Conservation (phyloP, 1,140 invertebrate genomes). For the Prorops nasuta region DNA sequence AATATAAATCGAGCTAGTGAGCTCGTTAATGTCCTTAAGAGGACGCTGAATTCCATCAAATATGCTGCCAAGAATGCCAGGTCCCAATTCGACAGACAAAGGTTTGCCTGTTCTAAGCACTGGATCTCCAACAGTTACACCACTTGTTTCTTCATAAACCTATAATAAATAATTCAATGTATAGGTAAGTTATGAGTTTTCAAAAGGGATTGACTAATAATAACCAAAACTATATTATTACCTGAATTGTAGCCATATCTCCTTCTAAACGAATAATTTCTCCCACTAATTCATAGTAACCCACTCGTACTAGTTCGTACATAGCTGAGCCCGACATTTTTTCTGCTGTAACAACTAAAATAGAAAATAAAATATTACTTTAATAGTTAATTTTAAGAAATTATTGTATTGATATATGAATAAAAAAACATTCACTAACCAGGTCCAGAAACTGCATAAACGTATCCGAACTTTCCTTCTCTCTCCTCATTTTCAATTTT, state of each 20-base stretch:
- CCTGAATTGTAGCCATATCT: conserved; percentile 99
- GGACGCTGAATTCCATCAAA: conserved; percentile 99
- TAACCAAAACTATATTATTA: conserved; percentile 29
- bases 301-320: conserved; percentile 99
- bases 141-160: conserved; percentile 99
- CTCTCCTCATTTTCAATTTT: conserved; percentile 82
- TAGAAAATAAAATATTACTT: conserved; percentile 1
- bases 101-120: conserved; percentile 98
- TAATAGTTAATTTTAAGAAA: too few relatives aligned
- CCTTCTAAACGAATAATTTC: conserved; percentile 99
- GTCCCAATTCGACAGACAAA: conserved; percentile 97
- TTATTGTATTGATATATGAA: not conserved
- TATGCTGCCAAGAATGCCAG: conserved; percentile 98
- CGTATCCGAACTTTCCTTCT: conserved; percentile 90
- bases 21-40: conserved; percentile 91
- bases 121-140: conserved; percentile 98
- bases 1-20: conserved; percentile 97
- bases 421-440: conserved; percentile 66
- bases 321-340: conserved; percentile 99
- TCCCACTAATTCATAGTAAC: conserved; percentile 96
- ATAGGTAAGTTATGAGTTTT: not conserved
- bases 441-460: conserved; percentile 95
- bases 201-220: too few relatives aligned
- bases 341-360: conserved; percentile 94
- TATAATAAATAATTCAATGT: conserved; percentile 35